These are phyloP conservation scores for Dione juno DNA, from an alignment of 2,888 invertebrate species.

Conservation along the genomic window DNA sequence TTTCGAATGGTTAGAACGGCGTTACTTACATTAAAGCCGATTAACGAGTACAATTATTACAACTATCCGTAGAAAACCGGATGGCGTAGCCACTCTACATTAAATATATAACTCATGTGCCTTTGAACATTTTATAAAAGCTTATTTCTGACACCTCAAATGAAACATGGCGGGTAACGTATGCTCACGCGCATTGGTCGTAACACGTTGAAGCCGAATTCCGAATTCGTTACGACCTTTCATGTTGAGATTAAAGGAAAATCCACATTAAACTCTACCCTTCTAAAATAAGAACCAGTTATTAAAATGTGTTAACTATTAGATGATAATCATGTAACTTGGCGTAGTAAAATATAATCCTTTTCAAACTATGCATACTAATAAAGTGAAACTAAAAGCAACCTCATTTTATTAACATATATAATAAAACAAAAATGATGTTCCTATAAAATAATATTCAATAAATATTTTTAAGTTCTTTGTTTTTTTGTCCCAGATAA, in stretches of 20 bases:
- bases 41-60: neutral
- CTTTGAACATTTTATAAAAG: slow-evolving; percentile 73
- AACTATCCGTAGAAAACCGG: neutral
- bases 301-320: slow-evolving; percentile 6
- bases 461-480: no score
- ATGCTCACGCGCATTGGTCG: slow-evolving; percentile 59
- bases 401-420: no score
- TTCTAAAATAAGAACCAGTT: slow-evolving; percentile 2
- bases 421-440: no score
- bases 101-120: slow-evolving; percentile 60
- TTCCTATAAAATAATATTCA: no score
- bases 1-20: no score
- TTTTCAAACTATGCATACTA: no score
- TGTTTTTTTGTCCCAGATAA: no score
- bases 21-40: no score
- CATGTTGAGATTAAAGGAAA: slow-evolving; percentile 30
- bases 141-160: slow-evolving; percentile 80
- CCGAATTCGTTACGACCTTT: slow-evolving; percentile 48
- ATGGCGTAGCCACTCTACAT: slow-evolving; percentile 29
- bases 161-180: slow-evolving; percentile 75
- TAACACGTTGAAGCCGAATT: slow-evolving; percentile 45
- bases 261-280: slow-evolving; percentile 15
- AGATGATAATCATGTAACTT: slow-evolving; percentile 3
- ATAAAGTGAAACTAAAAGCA: no score
- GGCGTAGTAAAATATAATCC: neutral